phyloP scores from a whole-genome alignment of 1,140 invertebrate genomes.

The Monomorium pharaonis region DNA sequence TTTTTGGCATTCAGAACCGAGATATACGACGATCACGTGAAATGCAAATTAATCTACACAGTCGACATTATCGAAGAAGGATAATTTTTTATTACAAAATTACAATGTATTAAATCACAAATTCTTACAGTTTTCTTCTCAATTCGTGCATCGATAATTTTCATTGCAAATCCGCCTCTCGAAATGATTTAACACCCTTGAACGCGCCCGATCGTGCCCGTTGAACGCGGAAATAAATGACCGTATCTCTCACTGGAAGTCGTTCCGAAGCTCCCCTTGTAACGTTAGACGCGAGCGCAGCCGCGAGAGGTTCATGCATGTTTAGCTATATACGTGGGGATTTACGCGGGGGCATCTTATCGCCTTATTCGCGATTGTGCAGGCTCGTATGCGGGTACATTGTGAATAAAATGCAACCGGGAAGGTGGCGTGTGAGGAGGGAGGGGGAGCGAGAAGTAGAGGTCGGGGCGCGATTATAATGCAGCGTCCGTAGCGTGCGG shows the following conservation, averaged over 20 bases:
- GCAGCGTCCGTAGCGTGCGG: slow-evolving; percentile 63
- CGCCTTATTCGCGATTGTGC: slow-evolving; percentile 56
- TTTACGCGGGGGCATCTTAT: slow-evolving; percentile 45
- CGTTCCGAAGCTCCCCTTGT: background rate
- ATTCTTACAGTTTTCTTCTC: background rate
- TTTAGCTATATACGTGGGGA: slow-evolving; percentile 35
- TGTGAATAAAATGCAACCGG: slow-evolving; percentile 67
- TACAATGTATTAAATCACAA: background rate
- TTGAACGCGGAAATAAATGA: slow-evolving; percentile 16
- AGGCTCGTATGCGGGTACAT: slow-evolving; percentile 64
- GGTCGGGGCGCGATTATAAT: slow-evolving; percentile 66
- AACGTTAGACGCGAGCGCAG: slow-evolving; percentile 26
- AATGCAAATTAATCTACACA: background rate
- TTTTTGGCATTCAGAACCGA: background rate
- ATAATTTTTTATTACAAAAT: background rate
- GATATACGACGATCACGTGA: background rate
- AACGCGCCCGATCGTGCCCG: slow-evolving; percentile 12
- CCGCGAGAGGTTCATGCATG: slow-evolving; percentile 12
- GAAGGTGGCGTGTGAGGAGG: slow-evolving; percentile 4
- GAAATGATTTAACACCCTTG: slow-evolving; percentile 14
- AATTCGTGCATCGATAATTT: background rate
- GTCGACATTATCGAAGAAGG: background rate
- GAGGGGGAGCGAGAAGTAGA: background rate
- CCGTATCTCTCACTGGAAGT: background rate
- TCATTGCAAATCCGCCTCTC: background rate